Conservation (phyloP, 1,140 invertebrate species). For the Trinorchestia longiramus region DNA sequence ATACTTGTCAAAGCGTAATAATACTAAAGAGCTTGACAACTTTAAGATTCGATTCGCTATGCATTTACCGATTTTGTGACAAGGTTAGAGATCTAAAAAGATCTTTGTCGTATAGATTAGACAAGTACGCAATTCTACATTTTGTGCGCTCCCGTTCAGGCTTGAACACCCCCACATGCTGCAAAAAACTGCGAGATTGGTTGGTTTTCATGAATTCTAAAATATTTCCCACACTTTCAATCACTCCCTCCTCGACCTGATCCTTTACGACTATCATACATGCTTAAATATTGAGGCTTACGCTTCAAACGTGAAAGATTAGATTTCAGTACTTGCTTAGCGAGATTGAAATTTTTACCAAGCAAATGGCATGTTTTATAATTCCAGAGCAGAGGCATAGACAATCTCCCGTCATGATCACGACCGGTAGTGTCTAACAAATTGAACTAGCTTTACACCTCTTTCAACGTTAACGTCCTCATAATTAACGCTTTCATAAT, state of each 20-base stretch:
- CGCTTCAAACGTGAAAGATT: not conserved
- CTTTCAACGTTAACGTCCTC: not conserved
- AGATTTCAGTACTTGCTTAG: not conserved
- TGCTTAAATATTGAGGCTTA: not conserved
- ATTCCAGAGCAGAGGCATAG: not conserved
- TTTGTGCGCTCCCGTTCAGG: not conserved
- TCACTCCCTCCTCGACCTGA: not conserved
- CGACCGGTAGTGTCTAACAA: not conserved
- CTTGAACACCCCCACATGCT: not conserved
- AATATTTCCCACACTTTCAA: not conserved
- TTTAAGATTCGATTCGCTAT: not conserved
- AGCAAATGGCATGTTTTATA: not conserved
- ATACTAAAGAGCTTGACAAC: not conserved
- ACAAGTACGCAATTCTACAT: slow-evolving; percentile 11
- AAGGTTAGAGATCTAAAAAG: not conserved
- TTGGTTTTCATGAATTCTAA: not conserved
- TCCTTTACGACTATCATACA: not conserved
- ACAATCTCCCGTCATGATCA: not conserved
- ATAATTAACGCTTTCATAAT: not conserved
- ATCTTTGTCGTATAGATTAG: not conserved
- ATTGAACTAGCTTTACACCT: not conserved
- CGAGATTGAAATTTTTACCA: not conserved
- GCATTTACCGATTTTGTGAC: not conserved
- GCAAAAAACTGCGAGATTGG: not conserved
- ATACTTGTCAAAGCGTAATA: not conserved